phyloP scores from a whole-genome alignment of 2,888 invertebrate species.

The Drosophila mulleri region DNA sequence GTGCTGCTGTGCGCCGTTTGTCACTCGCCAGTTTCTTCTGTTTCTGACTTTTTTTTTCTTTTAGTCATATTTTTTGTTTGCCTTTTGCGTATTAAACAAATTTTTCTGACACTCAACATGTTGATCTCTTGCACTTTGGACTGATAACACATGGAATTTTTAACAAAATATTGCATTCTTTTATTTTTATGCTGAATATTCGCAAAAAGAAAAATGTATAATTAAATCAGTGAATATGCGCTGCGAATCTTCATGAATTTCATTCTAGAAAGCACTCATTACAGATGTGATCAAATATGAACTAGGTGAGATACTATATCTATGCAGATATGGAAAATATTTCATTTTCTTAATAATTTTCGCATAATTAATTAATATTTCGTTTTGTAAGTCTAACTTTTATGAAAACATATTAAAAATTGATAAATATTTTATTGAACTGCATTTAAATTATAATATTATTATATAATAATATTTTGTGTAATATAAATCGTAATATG shows the following conservation, averaged over 20 bases:
- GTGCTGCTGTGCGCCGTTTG: slow-evolving; percentile 36
- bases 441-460: no score
- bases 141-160: slow-evolving; percentile 55
- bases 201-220: not conserved
- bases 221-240: not conserved
- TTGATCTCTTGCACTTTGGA: slow-evolving; percentile 48
- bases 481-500: not conserved
- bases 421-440: no score
- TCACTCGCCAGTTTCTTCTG: slow-evolving; percentile 27
- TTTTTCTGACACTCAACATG: slow-evolving; percentile 53
- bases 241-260: not conserved
- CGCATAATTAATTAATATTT: no score
- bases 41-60: slow-evolving; percentile 10
- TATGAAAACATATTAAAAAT: no score
- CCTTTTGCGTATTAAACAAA: slow-evolving; percentile 65
- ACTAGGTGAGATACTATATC: not conserved
- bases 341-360: no score
- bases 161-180: slow-evolving; percentile 1
- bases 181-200: not conserved
- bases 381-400: no score
- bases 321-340: no score
- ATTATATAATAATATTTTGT: no score
- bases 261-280: not conserved
- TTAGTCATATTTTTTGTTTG: slow-evolving; percentile 1
- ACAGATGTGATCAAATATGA: not conserved